Conservation (phyloP, 2,797 vertebrate species). For the Cottoperca gobio region DNA sequence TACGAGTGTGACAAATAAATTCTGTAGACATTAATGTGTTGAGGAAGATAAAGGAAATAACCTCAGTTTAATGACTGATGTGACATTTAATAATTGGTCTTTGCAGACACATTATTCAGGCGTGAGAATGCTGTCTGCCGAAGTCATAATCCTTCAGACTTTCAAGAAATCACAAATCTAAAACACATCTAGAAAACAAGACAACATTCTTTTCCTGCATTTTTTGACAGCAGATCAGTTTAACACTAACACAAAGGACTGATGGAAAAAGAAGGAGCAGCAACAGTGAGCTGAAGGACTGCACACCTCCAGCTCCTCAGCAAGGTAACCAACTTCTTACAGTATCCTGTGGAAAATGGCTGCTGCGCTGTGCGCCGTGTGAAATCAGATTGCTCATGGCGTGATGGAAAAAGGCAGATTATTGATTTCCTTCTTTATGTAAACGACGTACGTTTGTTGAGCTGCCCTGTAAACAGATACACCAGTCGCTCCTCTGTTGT, state of each 20-base stretch:
- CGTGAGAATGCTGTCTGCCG: neutral
- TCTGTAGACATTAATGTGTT: conserved; percentile 14
- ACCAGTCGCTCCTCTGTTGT: neutral
- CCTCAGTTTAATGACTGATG: conserved; percentile 27
- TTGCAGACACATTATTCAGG: conserved; percentile 6
- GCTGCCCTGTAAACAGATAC: conserved; percentile 7
- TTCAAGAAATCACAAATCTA: neutral
- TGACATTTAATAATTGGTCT: conserved; percentile 18
- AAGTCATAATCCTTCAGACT: neutral
- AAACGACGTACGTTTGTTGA: neutral
- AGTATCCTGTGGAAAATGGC: neutral
- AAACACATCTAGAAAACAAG: neutral
- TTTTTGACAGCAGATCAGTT: neutral
- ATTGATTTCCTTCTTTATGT: neutral
- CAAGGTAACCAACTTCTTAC: neutral
- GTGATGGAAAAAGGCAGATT: neutral
- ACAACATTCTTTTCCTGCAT: neutral
- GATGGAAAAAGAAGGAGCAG: neutral
- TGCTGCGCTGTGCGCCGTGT: neutral
- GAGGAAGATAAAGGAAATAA: conserved; percentile 10
- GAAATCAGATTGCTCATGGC: neutral
- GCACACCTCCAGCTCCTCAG: neutral
- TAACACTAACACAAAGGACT: neutral
- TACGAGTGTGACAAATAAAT: conserved; percentile 12
- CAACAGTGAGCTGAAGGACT: neutral